phyloP scores from a whole-genome alignment of 2,113 vertebrate genomes.

The Psettodes erumei region DNA sequence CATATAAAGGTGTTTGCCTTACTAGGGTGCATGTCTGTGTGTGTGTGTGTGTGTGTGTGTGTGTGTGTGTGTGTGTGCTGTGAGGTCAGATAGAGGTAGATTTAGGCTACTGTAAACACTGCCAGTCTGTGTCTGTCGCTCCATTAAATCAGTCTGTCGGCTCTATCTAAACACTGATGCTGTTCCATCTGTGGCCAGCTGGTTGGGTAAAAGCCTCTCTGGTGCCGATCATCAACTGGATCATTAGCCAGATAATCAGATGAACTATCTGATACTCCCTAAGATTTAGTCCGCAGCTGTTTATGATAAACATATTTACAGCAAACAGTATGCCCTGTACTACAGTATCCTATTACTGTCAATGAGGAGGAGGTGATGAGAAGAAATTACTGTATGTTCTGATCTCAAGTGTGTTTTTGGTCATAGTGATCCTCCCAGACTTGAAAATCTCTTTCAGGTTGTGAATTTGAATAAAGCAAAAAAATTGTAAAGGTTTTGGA shows the following conservation, averaged over 20 bases:
- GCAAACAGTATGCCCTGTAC: neutral
- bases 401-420: neutral
- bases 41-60: slow-evolving; percentile 17
- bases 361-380: neutral
- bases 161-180: slow-evolving; percentile 50
- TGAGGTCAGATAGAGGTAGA: slow-evolving; percentile 43
- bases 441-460: neutral
- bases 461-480: neutral
- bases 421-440: neutral
- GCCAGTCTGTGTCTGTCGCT: slow-evolving; percentile 49
- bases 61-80: slow-evolving; percentile 1
- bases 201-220: slow-evolving; percentile 34
- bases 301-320: slow-evolving; percentile 14
- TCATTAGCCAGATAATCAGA: slow-evolving; percentile 55
- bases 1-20: slow-evolving; percentile 54
- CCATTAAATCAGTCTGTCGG: slow-evolving; percentile 47
- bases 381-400: neutral
- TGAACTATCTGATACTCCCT: slow-evolving; percentile 22
- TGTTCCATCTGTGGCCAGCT: slow-evolving; percentile 65
- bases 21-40: neutral
- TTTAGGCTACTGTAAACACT: slow-evolving; percentile 63
- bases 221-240: slow-evolving; percentile 36
- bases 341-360: neutral
- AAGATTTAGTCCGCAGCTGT: slow-evolving; percentile 35
- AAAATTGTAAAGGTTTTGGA: neutral